phyloP scores from a whole-genome alignment of 2,797 vertebrate genomes.

The Sebastes cheni region DNA sequence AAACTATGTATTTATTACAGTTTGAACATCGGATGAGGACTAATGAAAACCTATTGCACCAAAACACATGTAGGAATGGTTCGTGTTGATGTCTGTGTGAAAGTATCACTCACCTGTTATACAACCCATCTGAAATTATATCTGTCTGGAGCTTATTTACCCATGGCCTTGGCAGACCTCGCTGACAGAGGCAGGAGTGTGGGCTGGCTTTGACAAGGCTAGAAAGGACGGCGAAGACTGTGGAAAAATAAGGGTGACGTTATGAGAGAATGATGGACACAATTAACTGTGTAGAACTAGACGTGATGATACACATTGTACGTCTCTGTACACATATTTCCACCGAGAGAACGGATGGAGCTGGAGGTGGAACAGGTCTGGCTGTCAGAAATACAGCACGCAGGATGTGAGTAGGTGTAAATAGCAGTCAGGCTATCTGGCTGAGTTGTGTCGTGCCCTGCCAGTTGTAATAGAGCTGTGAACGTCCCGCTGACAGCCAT shows the following conservation, averaged over 20 bases:
- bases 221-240: background rate
- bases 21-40: background rate
- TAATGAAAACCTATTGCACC: background rate
- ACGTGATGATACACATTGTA: conserved; percentile 31
- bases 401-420: conserved; percentile 50
- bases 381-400: conserved; percentile 41
- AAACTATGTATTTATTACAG: background rate
- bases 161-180: background rate
- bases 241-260: conserved; percentile 19
- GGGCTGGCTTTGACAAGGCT: conserved; percentile 9
- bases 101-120: conserved; percentile 1
- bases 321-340: conserved; percentile 26
- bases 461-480: conserved; percentile 57
- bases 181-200: background rate
- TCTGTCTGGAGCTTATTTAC: background rate
- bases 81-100: background rate
- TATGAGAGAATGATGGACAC: conserved; percentile 12
- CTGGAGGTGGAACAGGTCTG: conserved; percentile 27
- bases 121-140: conserved; percentile 1
- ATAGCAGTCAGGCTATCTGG: conserved; percentile 38
- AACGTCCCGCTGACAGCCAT: conserved; percentile 45
- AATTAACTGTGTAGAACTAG: conserved; percentile 26
- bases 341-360: background rate
- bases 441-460: conserved; percentile 53
- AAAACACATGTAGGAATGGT: background rate